Evolutionary conservation across 37 sponge, comb jelly and placozoan genomes (phyloP), one percentile per base, ranked within the genome.

Genomic region (Agelas oroides): DNA sequence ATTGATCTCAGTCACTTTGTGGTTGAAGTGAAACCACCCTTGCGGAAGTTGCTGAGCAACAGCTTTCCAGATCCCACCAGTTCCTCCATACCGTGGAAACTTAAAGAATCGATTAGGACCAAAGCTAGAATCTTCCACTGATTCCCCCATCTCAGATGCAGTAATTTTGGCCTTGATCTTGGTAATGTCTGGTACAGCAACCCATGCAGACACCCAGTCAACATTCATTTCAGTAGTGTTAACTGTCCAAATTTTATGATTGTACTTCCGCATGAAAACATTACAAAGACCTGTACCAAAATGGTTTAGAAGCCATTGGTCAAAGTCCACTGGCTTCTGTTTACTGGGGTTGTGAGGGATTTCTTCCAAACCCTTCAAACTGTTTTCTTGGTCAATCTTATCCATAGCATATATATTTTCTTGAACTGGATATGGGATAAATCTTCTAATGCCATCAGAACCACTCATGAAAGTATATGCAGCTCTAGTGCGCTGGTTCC

Each of bases 341-440:
- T 5, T 18, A 41, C n/a, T 39, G n/a, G 84, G 74, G 23, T 78
- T 65, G 2, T 19, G 53, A 12, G 11, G 14, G 30, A 84, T 37
- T 21, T 73, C 32, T 31, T 84, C 75, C 53, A 84, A 52, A 6
- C 84, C 84, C 52, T 61, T 62, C 75, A 84, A 37, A 28, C 65
- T 53, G 28, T 61, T 6, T 18, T 61, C 33, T 25, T 46, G 84
- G 6, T 74, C 56, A 20, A 52, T 23, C 66, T 53, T 74, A 35
- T 73, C 84, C 75, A 84, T 74, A 11, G 39, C 66, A 23, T 84
- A 67, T 23, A 84, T 84, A 35, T 74, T 84, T 15, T 74, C 55
- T 36, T 84, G 84, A 53, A 84, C 84, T 24, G 84, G 84, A 59
- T 84, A 84, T 20, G 84, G 84, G 53, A 84, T 84, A n/a, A 84